phyloP scores from a whole-genome alignment of 2,888 invertebrate genomes.

The Lissocephala sabroskyi region DNA sequence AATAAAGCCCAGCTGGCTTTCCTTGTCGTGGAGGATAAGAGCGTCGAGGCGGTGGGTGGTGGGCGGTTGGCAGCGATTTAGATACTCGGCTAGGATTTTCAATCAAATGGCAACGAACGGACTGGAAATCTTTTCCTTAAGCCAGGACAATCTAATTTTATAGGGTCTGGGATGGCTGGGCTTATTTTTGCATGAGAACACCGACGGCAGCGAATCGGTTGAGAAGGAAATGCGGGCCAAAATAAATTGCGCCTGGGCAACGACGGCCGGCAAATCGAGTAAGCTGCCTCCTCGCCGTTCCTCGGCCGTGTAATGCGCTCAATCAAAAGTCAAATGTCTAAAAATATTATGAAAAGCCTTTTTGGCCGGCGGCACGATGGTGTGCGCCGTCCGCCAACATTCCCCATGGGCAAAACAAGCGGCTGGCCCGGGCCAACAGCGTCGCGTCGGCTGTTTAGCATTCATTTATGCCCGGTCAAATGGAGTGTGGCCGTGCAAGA shows the following conservation, averaged over 20 bases:
- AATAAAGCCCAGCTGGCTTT: slow-evolving; percentile 2
- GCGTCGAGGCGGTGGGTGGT: no score
- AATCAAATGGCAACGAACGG: no score
- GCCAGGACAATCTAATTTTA: slow-evolving; percentile 62
- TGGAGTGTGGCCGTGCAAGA: no score
- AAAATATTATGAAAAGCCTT: slow-evolving; percentile 65
- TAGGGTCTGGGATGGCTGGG: slow-evolving; percentile 32
- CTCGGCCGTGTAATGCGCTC: slow-evolving; percentile 56
- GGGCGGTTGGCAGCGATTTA: no score
- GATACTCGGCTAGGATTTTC: no score
- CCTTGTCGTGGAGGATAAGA: no score
- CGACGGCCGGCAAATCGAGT: slow-evolving; percentile 34
- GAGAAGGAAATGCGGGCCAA: slow-evolving; percentile 28
- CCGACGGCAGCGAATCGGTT: slow-evolving; percentile 3
- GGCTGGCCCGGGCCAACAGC: slow-evolving; percentile 19
- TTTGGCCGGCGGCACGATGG: slow-evolving; percentile 19
- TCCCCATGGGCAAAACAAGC: slow-evolving; percentile 13
- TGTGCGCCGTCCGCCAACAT: slow-evolving; percentile 11
- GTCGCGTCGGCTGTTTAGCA: slow-evolving; percentile 56
- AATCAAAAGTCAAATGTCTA: slow-evolving; percentile 65
- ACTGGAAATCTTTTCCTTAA: slow-evolving; percentile 45
- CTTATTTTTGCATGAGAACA: slow-evolving; percentile 25
- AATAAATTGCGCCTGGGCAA: slow-evolving; percentile 59
- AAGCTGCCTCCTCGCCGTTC: background rate
- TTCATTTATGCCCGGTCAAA: slow-evolving; percentile 52